A percentile compares a stretch with the other conserved stretches of the same genome.
These are phyloP conservation scores for Chrysocyon brachyurus DNA, from an alignment of 2,797 vertebrate species.

Conservation along the genomic window DNA sequence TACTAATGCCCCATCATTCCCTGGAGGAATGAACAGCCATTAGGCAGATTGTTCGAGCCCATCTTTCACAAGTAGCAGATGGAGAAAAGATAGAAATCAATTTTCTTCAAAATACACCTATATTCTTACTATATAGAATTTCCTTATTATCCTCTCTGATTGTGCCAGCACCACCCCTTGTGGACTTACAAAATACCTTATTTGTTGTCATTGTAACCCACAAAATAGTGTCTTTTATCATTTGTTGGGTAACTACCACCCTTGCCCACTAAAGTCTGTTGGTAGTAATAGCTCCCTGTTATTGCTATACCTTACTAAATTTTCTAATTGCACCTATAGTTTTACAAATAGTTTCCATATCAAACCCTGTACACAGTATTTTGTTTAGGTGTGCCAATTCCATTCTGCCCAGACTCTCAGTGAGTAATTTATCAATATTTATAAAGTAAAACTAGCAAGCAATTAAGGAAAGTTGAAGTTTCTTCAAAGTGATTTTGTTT, in stretches of 20 bases:
- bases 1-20: neutral
- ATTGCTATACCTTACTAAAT: neutral
- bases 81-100: neutral
- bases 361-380: neutral
- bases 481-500: slow-evolving; percentile 23
- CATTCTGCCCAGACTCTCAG: neutral
- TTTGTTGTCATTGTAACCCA: neutral
- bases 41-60: neutral
- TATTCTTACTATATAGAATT: neutral
- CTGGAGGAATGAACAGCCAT: neutral
- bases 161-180: neutral
- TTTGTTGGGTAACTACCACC: neutral
- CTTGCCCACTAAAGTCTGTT: neutral
- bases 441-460: slow-evolving; percentile 26
- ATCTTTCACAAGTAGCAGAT: neutral
- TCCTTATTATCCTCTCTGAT: neutral
- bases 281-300: neutral
- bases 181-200: neutral
- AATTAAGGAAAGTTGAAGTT: neutral
- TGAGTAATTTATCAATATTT: slow-evolving; percentile 47
- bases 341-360: slow-evolving; percentile 14
- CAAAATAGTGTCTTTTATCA: neutral
- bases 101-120: neutral
- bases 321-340: neutral
- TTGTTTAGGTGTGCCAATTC: neutral